Percentiles rank a stretch among this genome's conserved stretches.
These are phyloP conservation scores for Agonopterix heracliana DNA, from an alignment of 2,888 invertebrate genomes.

Conservation along the genomic window DNA sequence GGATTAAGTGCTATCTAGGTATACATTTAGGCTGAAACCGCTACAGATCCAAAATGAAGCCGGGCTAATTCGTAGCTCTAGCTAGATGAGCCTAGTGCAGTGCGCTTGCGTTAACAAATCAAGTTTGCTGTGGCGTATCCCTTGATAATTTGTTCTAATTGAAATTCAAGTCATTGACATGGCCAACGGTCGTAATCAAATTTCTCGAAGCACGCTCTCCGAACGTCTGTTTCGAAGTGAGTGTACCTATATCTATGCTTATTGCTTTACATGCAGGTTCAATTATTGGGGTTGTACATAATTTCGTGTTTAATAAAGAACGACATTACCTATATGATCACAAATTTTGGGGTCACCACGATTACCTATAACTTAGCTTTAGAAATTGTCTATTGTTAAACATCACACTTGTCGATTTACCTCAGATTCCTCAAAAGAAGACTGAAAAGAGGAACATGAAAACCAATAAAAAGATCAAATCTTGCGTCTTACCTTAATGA, in stretches of 20 bases:
- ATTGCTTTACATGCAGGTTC: no score
- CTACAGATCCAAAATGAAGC: slow-evolving; percentile 19
- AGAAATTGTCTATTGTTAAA: no score
- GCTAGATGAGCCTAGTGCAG: slow-evolving; percentile 14
- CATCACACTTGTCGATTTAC: no score
- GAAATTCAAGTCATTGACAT: slow-evolving; percentile 82
- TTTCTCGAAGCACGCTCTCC: slow-evolving; percentile 49
- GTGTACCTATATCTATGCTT: neutral
- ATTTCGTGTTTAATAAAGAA: no score
- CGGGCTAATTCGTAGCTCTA: slow-evolving; percentile 21
- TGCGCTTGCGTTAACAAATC: slow-evolving; percentile 63
- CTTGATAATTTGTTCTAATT: slow-evolving; percentile 80
- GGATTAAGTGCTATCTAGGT: slow-evolving; percentile 12
- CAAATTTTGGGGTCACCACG: no score
- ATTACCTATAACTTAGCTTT: no score
- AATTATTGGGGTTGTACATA: no score
- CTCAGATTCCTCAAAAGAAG: no score
- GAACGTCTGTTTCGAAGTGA: slow-evolving; percentile 24
- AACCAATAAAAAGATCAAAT: no score
- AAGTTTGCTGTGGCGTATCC: slow-evolving; percentile 66
- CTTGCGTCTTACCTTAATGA: no score
- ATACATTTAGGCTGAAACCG: slow-evolving; percentile 8
- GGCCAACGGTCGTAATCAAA: slow-evolving; percentile 75
- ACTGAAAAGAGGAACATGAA: no score
- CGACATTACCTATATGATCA: no score